These are phyloP conservation scores for Toxonevra muliebris DNA, from an alignment of 2,888 invertebrate species.

Conservation along the genomic window DNA sequence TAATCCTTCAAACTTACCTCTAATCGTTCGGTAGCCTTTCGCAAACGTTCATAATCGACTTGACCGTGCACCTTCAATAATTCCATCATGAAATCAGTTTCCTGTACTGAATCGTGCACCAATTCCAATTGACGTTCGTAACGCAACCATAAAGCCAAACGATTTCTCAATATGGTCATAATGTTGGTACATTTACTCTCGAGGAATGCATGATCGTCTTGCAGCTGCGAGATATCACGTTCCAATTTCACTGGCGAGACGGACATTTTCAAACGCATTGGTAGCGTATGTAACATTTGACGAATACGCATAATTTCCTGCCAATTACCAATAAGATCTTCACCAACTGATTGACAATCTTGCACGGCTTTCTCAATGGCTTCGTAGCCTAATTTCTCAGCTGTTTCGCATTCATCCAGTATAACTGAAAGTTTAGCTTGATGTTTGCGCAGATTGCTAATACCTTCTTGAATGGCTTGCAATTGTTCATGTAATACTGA, in stretches of 20 bases:
- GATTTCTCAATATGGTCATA: conserved; percentile 72
- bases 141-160: conserved; percentile 77
- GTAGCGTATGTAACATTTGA: conserved; percentile 80
- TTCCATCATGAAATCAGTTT: conserved; percentile 89
- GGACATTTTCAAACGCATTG: conserved; percentile 77
- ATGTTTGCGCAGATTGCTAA: conserved; percentile 74
- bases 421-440: conserved; percentile 73
- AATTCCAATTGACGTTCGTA: conserved; percentile 81
- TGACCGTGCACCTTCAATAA: conserved; percentile 83
- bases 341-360: conserved; percentile 76
- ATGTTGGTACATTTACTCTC: conserved; percentile 78
- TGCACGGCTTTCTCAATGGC: conserved; percentile 79
- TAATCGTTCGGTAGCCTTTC: conserved; percentile 84
- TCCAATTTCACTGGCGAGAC: conserved; percentile 82
- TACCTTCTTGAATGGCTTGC: conserved; percentile 75
- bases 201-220: conserved; percentile 78
- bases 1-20: conserved; percentile 71
- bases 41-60: conserved; percentile 82
- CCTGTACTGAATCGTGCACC: conserved; percentile 83
- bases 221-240: conserved; percentile 76
- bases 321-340: conserved; percentile 78
- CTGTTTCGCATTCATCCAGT: conserved; percentile 78
- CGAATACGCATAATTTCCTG: conserved; percentile 79
- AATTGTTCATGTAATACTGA: conserved; percentile 79
- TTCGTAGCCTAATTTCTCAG: conserved; percentile 78